These are phyloP conservation scores for Chiroxiphia lanceolata DNA, from an alignment of 2,797 vertebrate species.

Conservation along the genomic window DNA sequence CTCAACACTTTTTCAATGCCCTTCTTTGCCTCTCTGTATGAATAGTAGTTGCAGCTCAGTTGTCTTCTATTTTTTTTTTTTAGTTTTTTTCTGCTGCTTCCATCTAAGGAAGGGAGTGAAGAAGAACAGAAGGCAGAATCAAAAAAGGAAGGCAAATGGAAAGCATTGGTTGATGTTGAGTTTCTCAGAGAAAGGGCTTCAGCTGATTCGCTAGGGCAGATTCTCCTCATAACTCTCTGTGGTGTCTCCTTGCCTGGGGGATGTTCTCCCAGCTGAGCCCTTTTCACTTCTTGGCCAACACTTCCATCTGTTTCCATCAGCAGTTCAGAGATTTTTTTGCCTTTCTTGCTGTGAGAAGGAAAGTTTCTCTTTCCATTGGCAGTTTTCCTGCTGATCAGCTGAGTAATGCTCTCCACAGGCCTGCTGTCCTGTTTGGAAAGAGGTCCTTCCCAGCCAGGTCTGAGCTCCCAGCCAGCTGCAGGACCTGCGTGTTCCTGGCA, in stretches of 20 bases:
- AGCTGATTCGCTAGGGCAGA: background rate
- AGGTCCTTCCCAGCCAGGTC: slow-evolving; percentile 21
- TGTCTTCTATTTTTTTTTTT: background rate
- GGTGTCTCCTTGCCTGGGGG: background rate
- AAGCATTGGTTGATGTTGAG: background rate
- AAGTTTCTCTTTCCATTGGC: slow-evolving; percentile 60
- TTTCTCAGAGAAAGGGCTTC: background rate
- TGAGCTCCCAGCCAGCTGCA: slow-evolving; percentile 29
- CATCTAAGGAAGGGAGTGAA: background rate
- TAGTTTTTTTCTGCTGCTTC: background rate
- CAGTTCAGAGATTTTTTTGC: slow-evolving; percentile 5
- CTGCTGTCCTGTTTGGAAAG: slow-evolving; percentile 56
- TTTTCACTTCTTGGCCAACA: slow-evolving; percentile 17
- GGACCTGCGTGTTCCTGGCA: slow-evolving; percentile 31
- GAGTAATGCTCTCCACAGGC: slow-evolving; percentile 63
- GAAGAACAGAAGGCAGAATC: background rate
- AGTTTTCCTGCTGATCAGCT: slow-evolving; percentile 46
- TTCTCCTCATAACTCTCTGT: background rate
- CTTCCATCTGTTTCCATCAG: slow-evolving; percentile 58
- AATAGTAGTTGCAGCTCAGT: background rate
- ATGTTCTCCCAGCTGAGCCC: background rate
- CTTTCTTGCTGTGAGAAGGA: slow-evolving; percentile 39
- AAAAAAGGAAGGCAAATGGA: background rate
- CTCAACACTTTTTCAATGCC: background rate
- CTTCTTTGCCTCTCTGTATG: background rate